A percentile compares a stretch with the other conserved stretches of the same genome.
Evolutionary conservation across 2,797 vertebrate species (phyloP).

Genomic region (Aplochiton taeniatus): DNA sequence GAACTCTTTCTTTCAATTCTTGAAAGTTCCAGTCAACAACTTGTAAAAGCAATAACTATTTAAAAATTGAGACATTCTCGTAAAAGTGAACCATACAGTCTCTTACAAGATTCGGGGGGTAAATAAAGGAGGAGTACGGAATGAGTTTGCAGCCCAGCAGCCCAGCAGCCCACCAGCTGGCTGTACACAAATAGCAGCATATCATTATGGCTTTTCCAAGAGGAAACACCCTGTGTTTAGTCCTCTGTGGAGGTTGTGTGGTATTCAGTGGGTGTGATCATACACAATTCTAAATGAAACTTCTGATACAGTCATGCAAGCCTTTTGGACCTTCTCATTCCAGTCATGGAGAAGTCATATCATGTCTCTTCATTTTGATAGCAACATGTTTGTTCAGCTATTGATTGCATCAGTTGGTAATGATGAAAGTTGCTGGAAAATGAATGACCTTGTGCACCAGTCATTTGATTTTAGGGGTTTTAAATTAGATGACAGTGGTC

Average conservation of each 20-base stretch:
- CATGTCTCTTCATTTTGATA: constrained; percentile 6
- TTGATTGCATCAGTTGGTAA: constrained; percentile 49
- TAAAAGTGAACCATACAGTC: constrained; percentile 57
- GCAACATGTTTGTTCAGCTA: constrained; percentile 32
- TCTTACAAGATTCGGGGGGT: constrained; percentile 63
- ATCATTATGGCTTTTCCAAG: constrained; percentile 77
- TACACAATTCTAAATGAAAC: constrained; percentile 74
- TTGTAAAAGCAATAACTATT: constrained; percentile 60
- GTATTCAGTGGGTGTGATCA: constrained; percentile 75
- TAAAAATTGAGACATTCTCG: constrained; percentile 55
- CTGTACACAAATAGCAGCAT: constrained; percentile 80
- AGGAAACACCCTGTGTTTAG: constrained; percentile 82
- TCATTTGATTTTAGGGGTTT: constrained; percentile 49
- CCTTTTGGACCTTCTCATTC: constrained; percentile 37
- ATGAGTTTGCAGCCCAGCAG: constrained; percentile 69
- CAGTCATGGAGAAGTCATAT: constrained; percentile 43
- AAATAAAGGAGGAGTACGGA: constrained; percentile 70
- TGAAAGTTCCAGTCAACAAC: constrained; percentile 25
- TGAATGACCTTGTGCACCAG: constrained; percentile 59
- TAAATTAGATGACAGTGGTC: constrained; percentile 43
- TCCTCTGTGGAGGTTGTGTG: constrained; percentile 76
- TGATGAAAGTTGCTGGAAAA: constrained; percentile 64
- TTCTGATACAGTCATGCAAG: constrained; percentile 65
- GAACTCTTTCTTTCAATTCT: constrained; percentile 31
- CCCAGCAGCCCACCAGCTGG: constrained; percentile 79